Evolutionary conservation across 2,888 invertebrate species (phyloP), one percentile per base, ranked within the genome.

Genomic region (Brachypalpus laphriformis): DNA sequence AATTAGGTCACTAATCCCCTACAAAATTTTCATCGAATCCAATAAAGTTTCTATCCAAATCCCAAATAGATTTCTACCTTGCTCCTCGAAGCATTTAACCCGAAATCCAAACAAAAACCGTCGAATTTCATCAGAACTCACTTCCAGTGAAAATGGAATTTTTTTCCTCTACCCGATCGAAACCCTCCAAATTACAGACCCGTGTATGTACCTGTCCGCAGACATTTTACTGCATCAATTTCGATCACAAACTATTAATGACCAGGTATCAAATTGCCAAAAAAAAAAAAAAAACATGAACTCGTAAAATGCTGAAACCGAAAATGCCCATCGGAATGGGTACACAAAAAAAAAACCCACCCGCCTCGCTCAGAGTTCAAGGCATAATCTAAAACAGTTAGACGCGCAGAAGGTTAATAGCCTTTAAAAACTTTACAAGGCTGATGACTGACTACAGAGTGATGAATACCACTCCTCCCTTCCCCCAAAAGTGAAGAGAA

Each of bases 331-430:
- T 22, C 42, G 11, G 22, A 7, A 22, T 28, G 20, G 47, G 45
- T 18, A 3, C 7, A 31, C 18, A 16, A 25, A 34, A 22, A 57
- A 45, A 59, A 47, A 25, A 68, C 9, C 25, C 40, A 70, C 61
- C 40, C 47, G 42, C 51, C 31, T 25, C 28, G 68, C 20, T 20
- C 6, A 14, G 31, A 56, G 65, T 42, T 51, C 31, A 49, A 34
- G 54, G 61, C 68, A 61, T 54, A 51, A 70, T 70, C 70, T 76
- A 66, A 49, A 68, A 77, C 77, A 59, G 77, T 77, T 77, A 78
- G 71, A 47, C 25, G 54, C 54, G 63, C 45, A 28, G 45, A 78
- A 56, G 78, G 63, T 78, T 78, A 71, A 65, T 56, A 61, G 63
- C 71, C 71, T 71, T 65, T 28, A 11, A 40, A 47, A 63, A 56